Percentiles rank a stretch among this genome's conserved stretches.
These are phyloP conservation scores for Hartigia nigra DNA, from an alignment of 2,888 invertebrate species.

Conservation along the genomic window DNA sequence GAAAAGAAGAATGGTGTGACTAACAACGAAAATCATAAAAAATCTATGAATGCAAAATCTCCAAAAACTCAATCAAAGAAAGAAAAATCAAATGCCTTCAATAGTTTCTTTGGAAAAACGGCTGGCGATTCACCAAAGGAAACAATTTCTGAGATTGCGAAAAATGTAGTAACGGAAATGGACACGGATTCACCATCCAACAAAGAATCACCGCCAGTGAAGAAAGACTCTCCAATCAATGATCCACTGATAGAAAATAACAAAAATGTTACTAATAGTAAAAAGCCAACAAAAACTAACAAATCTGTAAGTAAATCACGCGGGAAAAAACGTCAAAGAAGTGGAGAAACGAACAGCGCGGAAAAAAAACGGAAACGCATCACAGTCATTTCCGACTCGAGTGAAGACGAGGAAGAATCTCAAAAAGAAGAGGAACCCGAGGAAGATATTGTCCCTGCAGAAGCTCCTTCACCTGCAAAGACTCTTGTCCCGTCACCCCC, in stretches of 20 bases:
- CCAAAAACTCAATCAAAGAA: not conserved
- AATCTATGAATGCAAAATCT: not conserved
- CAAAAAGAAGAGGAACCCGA: conserved; percentile 22
- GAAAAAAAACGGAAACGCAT: conserved; percentile 55
- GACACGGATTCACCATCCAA: not conserved
- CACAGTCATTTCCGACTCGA: conserved; percentile 48
- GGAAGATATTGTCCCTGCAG: conserved; percentile 1
- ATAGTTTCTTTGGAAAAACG: not conserved
- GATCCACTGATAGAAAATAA: not conserved
- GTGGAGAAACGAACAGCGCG: conserved; percentile 31
- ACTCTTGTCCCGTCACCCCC: conserved; percentile 46
- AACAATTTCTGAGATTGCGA: conserved; percentile 8
- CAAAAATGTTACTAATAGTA: not conserved
- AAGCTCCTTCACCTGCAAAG: conserved; percentile 4
- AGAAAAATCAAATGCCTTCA: not conserved
- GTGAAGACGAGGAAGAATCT: conserved; percentile 36
- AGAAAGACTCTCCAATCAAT: not conserved
- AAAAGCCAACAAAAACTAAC: not conserved
- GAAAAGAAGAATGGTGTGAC: not conserved
- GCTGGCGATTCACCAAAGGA: not conserved
- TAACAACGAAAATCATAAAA: not conserved
- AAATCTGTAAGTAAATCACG: conserved; percentile 22
- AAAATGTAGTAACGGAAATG: conserved; percentile 17
- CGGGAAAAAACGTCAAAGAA: conserved; percentile 50
- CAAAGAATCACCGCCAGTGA: not conserved